Evolutionary conservation across 1,140 invertebrate species (phyloP).

Genomic region (Metopolophium dirhodum): DNA sequence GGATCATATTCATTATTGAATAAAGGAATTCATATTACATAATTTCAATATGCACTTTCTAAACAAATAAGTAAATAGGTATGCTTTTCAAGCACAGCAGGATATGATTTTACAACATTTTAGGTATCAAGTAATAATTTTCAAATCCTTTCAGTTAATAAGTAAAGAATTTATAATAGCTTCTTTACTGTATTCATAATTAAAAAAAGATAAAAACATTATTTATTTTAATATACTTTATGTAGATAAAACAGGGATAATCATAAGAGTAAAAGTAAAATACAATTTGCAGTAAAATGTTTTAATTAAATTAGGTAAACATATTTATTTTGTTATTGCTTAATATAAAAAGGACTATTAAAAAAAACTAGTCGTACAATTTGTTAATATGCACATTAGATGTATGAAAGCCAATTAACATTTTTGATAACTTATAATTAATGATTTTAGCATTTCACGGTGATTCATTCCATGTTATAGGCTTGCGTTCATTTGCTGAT

Average conservation of each 20-base stretch:
- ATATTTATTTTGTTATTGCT: not conserved
- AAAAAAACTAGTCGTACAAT: not conserved
- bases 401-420: not conserved
- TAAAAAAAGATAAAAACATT: not conserved
- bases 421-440: not conserved
- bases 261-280: not conserved
- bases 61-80: too few relatives aligned
- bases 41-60: too few relatives aligned
- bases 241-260: not conserved
- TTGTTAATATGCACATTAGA: not conserved
- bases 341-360: not conserved
- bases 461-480: conserved; percentile 54
- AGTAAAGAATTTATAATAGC: not conserved
- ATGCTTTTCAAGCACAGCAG: too few relatives aligned
- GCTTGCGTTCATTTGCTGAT: conserved; percentile 46
- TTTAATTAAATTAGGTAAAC: not conserved
- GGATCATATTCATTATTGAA: too few relatives aligned
- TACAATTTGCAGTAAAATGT: not conserved
- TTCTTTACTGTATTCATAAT: not conserved
- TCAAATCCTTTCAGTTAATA: not conserved
- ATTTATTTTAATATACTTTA: not conserved
- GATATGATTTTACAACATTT: too few relatives aligned
- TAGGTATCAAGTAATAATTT: too few relatives aligned
- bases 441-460: not conserved
- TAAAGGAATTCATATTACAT: too few relatives aligned